Evolutionary conservation across 2,888 invertebrate genomes (phyloP).

Genomic region (Sicus ferrugineus): DNA sequence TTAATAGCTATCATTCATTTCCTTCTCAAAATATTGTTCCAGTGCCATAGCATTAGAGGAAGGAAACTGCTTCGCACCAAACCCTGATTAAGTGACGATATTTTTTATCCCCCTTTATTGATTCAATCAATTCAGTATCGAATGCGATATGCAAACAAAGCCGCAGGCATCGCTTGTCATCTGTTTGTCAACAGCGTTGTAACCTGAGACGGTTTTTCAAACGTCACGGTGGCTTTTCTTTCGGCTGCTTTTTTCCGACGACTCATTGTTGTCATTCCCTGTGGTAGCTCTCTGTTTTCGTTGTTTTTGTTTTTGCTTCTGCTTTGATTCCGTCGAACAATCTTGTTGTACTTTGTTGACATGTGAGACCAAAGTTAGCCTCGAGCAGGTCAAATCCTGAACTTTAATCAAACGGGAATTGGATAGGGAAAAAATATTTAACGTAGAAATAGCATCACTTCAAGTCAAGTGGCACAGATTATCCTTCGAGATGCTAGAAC

Average conservation of each 20-base stretch:
- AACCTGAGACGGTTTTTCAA: neutral
- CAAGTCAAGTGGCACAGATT: too few relatives aligned
- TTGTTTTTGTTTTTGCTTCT: constrained; percentile 16
- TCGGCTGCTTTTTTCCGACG: neutral
- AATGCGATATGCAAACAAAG: constrained; percentile 52
- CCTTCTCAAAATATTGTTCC: neutral
- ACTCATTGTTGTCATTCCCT: neutral
- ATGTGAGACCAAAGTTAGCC: neutral
- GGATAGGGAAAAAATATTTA: neutral
- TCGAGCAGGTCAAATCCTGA: neutral
- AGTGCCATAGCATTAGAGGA: neutral
- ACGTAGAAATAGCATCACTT: neutral
- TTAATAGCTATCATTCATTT: constrained; percentile 11
- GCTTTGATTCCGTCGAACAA: neutral
- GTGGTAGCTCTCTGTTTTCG: neutral
- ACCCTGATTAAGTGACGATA: neutral
- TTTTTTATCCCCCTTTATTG: constrained; percentile 45
- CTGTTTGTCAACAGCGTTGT: constrained; percentile 20
- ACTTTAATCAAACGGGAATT: constrained; percentile 12
- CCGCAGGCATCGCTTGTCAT: constrained; percentile 44
- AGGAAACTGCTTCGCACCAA: neutral
- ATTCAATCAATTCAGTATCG: constrained; percentile 52
- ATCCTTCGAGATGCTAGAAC: too few relatives aligned
- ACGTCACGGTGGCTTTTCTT: neutral
- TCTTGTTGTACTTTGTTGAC: constrained; percentile 8